Evolutionary conservation across 2,888 invertebrate genomes (phyloP), one percentile per base, ranked within the genome.

Genomic region (Cheilosia impressa): DNA sequence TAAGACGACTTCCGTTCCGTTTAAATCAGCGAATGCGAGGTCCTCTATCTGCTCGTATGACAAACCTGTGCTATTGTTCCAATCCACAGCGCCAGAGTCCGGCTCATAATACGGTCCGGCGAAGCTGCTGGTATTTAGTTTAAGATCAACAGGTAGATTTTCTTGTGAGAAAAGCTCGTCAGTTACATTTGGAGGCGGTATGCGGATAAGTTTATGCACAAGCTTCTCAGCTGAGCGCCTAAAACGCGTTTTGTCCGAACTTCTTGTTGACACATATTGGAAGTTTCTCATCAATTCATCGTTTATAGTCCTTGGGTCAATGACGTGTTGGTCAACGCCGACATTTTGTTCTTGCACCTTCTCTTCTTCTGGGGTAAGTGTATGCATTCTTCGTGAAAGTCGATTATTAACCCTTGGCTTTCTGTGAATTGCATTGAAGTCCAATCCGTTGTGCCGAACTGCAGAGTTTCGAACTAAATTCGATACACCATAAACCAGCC

Each of bases 401-500:
- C 13, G 15, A 7, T 43, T 17, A 4, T 7, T 15, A 9, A 13
- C 0, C 19, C 47, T 47, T 1, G 17, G 13, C 7, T 2, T 17
- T 45, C 22, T 9, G n/a, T 87, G 73, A 22, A 87, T 57, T 38
- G 89, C 15, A 22, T 90, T 89, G 1, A 65, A 87, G 15, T 88
- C 88, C 3, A 90, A 53, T 43, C 89, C 76, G 1, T 90, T 89
- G 34, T 90, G 90, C 7, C 89, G 90, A 19, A 89, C 91, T 41
- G 94, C 93, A 0, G 94, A 93, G 58, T 92, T 93, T 73, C 94
- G 93, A 65, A 95, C 93, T 77, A 95, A 92, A 89, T 95, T 94
- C 0, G 95, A 95, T 90, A 95, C 94, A 90, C 95, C 95, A 88
- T 94, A 93, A 78, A 94, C 93, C 83, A 95, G 94, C 10, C 95